A percentile compares a stretch with the other conserved stretches of the same genome.
Conservation (phyloP, 37 sponge, comb jelly and placozoan species). For the Hormiphora californensis region DNA sequence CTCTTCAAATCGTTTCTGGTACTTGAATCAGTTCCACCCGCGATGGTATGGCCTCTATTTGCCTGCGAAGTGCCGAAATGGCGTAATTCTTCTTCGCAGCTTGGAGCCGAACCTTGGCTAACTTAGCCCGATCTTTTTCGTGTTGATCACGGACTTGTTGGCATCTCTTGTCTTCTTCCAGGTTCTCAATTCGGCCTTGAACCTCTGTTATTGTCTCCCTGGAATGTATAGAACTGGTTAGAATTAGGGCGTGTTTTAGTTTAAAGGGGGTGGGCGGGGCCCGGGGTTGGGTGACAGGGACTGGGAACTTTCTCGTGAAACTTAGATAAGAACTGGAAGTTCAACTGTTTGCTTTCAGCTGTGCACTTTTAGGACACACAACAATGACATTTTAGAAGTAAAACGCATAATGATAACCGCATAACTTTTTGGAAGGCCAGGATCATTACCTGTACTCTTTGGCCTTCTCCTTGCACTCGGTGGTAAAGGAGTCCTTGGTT, state of each 20-base stretch:
- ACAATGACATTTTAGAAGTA: too few relatives aligned
- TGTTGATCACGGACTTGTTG: slow-evolving; percentile 51
- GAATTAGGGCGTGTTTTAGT: too few relatives aligned
- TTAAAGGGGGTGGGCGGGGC: too few relatives aligned
- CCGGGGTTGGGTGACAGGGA: too few relatives aligned
- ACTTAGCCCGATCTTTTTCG: slow-evolving; percentile 73
- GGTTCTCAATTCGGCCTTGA: slow-evolving; percentile 69
- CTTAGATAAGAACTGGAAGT: too few relatives aligned
- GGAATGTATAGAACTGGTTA: too few relatives aligned
- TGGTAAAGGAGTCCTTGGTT: slow-evolving; percentile 22
- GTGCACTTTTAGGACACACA: too few relatives aligned
- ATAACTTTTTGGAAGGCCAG: too few relatives aligned
- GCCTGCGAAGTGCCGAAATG: slow-evolving; percentile 78
- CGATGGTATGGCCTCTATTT: slow-evolving; percentile 90
- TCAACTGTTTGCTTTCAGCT: too few relatives aligned
- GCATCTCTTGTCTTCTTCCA: slow-evolving; percentile 78
- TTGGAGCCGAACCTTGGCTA: slow-evolving; percentile 72
- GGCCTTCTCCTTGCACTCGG: slow-evolving; percentile 35
- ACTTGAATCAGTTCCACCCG: slow-evolving; percentile 87
- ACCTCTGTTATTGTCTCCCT: slow-evolving; percentile 69
- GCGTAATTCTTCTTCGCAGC: slow-evolving; percentile 85
- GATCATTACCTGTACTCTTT: slow-evolving; percentile 51
- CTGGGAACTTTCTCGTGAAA: too few relatives aligned
- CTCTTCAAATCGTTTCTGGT: slow-evolving; percentile 38
- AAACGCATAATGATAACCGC: too few relatives aligned